These are phyloP conservation scores for Syritta pipiens DNA, from an alignment of 2,888 invertebrate genomes.

Conservation along the genomic window DNA sequence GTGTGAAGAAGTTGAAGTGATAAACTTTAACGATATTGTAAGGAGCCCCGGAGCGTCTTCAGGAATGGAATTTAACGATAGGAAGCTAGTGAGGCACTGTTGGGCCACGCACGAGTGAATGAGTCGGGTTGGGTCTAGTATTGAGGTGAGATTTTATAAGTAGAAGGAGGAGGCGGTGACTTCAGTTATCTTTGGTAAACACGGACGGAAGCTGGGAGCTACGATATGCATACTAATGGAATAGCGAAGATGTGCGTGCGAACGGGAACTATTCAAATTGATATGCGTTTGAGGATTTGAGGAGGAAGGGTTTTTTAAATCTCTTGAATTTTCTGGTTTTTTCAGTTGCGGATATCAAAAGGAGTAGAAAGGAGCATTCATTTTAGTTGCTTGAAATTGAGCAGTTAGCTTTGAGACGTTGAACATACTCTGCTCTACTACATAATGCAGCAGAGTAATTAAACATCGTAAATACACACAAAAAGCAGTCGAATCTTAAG, in stretches of 20 bases:
- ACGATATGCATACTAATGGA: constrained; percentile 2
- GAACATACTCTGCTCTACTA: too few relatives aligned
- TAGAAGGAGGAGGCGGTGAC: too few relatives aligned
- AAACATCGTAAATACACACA: too few relatives aligned
- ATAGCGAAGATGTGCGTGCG: neutral
- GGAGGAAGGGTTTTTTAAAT: too few relatives aligned
- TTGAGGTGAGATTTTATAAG: too few relatives aligned
- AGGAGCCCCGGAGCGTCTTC: neutral
- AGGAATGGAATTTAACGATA: neutral
- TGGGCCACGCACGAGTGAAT: neutral
- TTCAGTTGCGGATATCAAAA: too few relatives aligned
- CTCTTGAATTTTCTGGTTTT: too few relatives aligned
- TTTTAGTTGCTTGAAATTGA: too few relatives aligned
- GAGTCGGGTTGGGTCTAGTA: neutral
- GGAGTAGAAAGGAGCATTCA: too few relatives aligned
- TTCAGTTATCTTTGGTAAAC: neutral
- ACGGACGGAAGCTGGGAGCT: neutral
- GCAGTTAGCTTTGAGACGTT: too few relatives aligned
- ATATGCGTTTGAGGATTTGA: neutral
- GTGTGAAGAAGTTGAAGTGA: neutral
- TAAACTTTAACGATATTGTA: constrained; percentile 8
- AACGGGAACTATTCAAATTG: neutral
- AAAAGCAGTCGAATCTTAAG: too few relatives aligned
- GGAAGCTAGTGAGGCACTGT: neutral
- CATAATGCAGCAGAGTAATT: too few relatives aligned